Conservation (phyloP, 2,888 invertebrate genomes). For the Bhutanitis thaidina region DNA sequence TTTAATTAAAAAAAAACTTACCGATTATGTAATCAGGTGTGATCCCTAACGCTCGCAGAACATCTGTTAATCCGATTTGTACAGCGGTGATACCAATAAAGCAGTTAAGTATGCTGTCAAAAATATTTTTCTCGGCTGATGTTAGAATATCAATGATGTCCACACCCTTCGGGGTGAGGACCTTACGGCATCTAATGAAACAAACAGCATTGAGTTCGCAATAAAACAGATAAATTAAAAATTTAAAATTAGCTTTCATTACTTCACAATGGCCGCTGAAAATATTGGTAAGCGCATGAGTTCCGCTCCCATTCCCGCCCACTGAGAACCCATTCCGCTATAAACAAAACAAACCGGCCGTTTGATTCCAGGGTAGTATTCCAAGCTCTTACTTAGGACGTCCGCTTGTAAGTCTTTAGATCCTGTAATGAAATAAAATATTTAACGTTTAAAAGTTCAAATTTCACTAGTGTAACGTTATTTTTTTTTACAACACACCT, state of each 20-base stretch:
- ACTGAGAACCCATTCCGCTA: constrained; percentile 83
- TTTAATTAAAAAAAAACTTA: constrained; percentile 1
- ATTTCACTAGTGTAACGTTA: too few species aligned
- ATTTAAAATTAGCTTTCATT: neutral
- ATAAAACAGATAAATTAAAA: neutral
- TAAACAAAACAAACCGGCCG: constrained; percentile 82
- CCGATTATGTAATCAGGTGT: constrained; percentile 86
- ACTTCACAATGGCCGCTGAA: constrained; percentile 54
- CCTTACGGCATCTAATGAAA: constrained; percentile 55
- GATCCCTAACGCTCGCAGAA: constrained; percentile 73
- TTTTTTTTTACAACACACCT: too few species aligned
- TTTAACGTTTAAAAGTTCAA: too few species aligned
- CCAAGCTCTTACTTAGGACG: constrained; percentile 23
- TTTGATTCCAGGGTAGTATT: constrained; percentile 31
- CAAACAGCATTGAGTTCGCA: neutral
- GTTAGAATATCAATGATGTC: constrained; percentile 81
- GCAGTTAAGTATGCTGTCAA: constrained; percentile 80
- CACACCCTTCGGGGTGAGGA: constrained; percentile 76
- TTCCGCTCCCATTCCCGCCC: constrained; percentile 79
- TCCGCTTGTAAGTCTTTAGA: constrained; percentile 13
- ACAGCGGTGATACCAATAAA: constrained; percentile 87
- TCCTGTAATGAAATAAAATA: constrained; percentile 21
- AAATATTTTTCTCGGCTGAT: constrained; percentile 63
- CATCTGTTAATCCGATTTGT: constrained; percentile 71
- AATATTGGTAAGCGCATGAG: constrained; percentile 79